A percentile compares a stretch with the other conserved stretches of the same genome.
Conservation (phyloP, 2,113 vertebrate genomes). For the Tychaedon coryphoeus region DNA sequence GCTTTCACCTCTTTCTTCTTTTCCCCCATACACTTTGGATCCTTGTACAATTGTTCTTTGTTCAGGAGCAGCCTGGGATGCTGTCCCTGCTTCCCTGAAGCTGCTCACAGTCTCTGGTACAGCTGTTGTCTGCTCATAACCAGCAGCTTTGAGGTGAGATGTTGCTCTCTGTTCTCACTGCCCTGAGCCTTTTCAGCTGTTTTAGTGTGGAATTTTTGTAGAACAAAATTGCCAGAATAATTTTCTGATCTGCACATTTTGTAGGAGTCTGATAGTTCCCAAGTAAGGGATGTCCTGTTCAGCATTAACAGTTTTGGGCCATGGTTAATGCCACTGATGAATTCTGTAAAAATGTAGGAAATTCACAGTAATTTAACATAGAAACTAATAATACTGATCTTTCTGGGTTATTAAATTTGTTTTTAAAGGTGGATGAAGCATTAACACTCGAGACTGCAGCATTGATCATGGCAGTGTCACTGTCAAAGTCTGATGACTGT, state of each 20-base stretch:
- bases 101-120: background rate
- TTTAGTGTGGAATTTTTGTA: background rate
- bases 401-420: slow-evolving; percentile 44
- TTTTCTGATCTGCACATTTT: background rate
- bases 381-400: slow-evolving; percentile 50
- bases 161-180: background rate
- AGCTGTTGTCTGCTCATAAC: background rate
- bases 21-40: background rate
- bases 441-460: slow-evolving; percentile 27
- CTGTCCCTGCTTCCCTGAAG: background rate
- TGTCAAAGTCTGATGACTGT: background rate
- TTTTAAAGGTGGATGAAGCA: slow-evolving; percentile 64
- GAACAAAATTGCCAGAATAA: background rate
- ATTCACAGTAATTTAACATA: background rate
- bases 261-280: background rate
- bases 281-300: background rate
- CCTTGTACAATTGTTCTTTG: background rate
- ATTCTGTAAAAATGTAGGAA: background rate
- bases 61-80: background rate
- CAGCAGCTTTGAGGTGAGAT: background rate
- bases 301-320: background rate
- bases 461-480: slow-evolving; percentile 21
- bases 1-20: background rate
- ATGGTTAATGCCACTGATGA: slow-evolving; percentile 4
- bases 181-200: background rate